Evolutionary conservation across 2,113 vertebrate species (phyloP).

Genomic region (Melanocharis versteri): DNA sequence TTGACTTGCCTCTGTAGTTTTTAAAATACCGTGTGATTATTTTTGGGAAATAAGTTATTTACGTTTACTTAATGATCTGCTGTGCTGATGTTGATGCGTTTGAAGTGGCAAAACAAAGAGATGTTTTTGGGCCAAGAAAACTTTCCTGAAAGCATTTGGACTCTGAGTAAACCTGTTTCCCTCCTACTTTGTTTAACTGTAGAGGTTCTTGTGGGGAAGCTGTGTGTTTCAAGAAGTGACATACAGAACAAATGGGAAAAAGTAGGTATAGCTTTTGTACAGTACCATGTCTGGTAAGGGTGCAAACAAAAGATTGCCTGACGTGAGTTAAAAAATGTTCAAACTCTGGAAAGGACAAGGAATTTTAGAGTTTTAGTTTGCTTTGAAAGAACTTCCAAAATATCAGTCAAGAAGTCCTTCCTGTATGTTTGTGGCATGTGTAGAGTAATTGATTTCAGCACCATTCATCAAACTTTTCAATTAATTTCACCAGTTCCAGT

Average conservation of each 20-base stretch:
- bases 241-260: background rate
- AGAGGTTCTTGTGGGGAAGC: background rate
- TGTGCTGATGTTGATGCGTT: background rate
- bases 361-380: background rate
- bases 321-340: background rate
- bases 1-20: background rate
- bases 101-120: background rate
- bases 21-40: background rate
- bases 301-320: background rate
- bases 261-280: background rate
- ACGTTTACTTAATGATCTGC: background rate
- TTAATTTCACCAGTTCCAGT: background rate
- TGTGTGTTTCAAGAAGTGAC: background rate
- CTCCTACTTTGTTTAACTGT: background rate
- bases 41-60: background rate
- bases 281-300: background rate
- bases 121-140: background rate
- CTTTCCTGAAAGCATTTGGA: background rate
- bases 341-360: background rate
- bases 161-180: background rate
- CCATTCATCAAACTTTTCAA: background rate
- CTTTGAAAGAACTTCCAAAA: background rate
- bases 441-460: background rate
- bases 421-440: accelerated
- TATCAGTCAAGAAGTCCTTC: background rate